A percentile compares a stretch with the other conserved stretches of the same genome.
Evolutionary conservation across 37 sponge, comb jelly and placozoan genomes (phyloP).

Genomic region (Theonella swinhoei): DNA sequence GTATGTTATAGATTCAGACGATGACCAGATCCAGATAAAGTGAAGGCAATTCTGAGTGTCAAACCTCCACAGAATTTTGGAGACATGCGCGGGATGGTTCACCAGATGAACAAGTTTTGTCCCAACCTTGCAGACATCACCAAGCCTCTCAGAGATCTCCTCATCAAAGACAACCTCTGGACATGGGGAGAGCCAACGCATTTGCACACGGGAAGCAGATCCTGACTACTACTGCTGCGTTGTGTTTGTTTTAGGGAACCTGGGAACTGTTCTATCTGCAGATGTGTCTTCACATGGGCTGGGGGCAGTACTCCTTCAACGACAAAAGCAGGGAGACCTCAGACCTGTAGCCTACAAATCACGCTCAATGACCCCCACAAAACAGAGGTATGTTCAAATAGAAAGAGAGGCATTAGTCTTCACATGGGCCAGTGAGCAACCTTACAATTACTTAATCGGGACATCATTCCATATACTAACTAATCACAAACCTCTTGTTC

Average conservation of each 20-base stretch:
- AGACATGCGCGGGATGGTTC: slow-evolving; percentile 34
- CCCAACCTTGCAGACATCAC: slow-evolving; percentile 13
- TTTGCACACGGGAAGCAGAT: too few relatives aligned
- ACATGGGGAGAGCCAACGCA: too few relatives aligned
- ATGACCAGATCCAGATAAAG: slow-evolving; percentile 48
- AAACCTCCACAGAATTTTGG: not conserved
- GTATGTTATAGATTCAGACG: slow-evolving; percentile 21
- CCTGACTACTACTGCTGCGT: too few relatives aligned
- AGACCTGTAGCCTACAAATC: slow-evolving; percentile 57
- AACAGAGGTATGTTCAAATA: slow-evolving; percentile 52
- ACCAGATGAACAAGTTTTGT: slow-evolving; percentile 36
- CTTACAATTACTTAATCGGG: slow-evolving; percentile 20
- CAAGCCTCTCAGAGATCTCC: slow-evolving; percentile 22
- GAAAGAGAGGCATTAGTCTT: slow-evolving; percentile 57
- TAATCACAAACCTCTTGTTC: slow-evolving; percentile 64
- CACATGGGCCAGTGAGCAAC: slow-evolving; percentile 43
- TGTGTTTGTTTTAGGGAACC: too few relatives aligned
- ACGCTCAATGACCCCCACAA: slow-evolving; percentile 30
- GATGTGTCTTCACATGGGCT: too few relatives aligned
- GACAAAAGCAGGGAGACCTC: slow-evolving; percentile 20
- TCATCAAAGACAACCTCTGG: too few relatives aligned
- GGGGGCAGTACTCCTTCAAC: too few relatives aligned
- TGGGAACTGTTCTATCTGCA: too few relatives aligned
- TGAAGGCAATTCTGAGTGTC: slow-evolving; percentile 19
- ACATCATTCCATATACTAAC: slow-evolving; percentile 38